phyloP scores from a whole-genome alignment of 2,113 vertebrate species.

The Saccopteryx leptura region DNA sequence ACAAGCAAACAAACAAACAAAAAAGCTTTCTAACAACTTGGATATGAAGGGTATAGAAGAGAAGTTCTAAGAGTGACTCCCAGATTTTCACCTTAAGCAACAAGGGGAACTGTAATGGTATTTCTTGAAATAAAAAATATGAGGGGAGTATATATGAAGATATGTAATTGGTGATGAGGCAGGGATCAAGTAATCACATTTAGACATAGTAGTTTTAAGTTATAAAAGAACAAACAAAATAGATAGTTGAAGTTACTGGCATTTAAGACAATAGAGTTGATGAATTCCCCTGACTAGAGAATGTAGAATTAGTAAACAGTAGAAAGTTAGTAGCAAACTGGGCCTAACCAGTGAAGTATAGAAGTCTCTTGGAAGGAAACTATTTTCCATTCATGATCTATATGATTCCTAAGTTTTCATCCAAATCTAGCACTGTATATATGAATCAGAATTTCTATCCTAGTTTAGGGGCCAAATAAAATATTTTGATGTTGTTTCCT shows the following conservation, averaged over 20 bases:
- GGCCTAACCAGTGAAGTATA: not conserved
- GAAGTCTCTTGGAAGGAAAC: not conserved
- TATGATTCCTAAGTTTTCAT: not conserved
- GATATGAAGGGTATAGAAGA: not conserved
- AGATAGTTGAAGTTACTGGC: not conserved
- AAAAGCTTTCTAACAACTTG: not conserved
- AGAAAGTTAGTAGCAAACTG: not conserved
- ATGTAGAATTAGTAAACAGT: constrained; percentile 2
- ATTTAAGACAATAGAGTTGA: not conserved
- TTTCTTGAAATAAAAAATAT: constrained; percentile 12
- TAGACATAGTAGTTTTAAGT: not conserved
- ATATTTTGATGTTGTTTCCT: constrained; percentile 41
- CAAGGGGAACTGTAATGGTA: not conserved
- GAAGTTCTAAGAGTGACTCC: not conserved
- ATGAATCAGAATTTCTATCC: not conserved
- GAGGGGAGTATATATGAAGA: not conserved
- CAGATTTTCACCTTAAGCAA: not conserved
- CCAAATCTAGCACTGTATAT: not conserved
- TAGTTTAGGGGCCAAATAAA: not conserved
- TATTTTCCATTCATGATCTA: not conserved
- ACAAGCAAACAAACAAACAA: too few relatives aligned
- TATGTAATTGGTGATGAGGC: not conserved
- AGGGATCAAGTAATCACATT: not conserved
- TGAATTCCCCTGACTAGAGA: not conserved
- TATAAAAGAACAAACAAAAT: constrained; percentile 2